Evolutionary conservation across 1,140 invertebrate genomes (phyloP), one percentile per base, ranked within the genome.

Genomic region (Heliconius himera): DNA sequence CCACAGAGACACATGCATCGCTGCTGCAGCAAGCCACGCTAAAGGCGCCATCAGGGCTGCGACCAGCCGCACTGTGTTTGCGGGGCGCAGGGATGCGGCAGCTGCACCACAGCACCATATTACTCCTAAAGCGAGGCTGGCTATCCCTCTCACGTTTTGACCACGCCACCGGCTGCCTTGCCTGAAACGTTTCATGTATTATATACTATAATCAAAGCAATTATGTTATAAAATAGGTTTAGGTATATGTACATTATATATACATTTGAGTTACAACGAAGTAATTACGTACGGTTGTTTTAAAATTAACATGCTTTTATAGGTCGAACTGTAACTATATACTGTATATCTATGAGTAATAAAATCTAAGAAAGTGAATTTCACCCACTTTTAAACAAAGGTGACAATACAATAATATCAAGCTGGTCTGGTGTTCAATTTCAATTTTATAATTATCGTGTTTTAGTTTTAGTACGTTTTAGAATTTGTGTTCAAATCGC

Each of bases 1-100:
- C 93, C 93, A 93, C 1, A 94, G 86, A 1, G 88, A 80, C 0
- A 91, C 83, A 78, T 94, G 93, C 22, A 94, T 87, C 0, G 86
- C 88, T 22, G 89, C 88, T 29, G 91, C 89, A 1, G 91, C 90
- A 11, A 93, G 77, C 93, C 93, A 93, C 18, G 88, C 87, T 22
- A 90, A 82, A 1, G 91, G 90, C 2, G 90, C 82, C 83, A 90
- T 84, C 3, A 93, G 78, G 1, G 86, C 84, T 3, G 85, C 83
- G 8, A 90, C 88, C 51, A 93, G 83, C 3, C 80, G 84, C 26
- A 93, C 87, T 0, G 89, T 90, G 56, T 87, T 81, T 16, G 81
- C 76, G 1, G 87, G 87, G n/a, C 90, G 85, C 2, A 93, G 85
- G 0, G 84, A 81, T 0, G 88, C 86, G 8, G 84, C 87, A 0